A percentile compares a stretch with the other conserved stretches of the same genome.
phyloP scores from a whole-genome alignment of 1,140 invertebrate genomes.

The Penaeus vannamei region DNA sequence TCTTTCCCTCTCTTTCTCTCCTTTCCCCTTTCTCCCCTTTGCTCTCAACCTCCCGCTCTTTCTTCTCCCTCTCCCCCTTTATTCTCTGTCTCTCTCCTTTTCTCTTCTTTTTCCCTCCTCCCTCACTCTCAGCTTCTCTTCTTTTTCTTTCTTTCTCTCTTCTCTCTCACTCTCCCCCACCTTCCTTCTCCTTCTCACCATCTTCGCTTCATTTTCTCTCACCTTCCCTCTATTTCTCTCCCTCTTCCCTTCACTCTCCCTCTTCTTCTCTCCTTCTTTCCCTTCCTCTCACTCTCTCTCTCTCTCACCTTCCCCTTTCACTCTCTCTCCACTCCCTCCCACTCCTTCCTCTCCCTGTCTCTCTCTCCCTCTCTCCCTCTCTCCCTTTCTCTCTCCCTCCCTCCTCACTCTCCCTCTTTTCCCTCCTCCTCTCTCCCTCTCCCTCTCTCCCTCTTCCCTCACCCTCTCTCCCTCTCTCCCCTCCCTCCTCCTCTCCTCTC shows the following conservation, averaged over 20 bases:
- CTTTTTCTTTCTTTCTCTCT: constrained; percentile 1
- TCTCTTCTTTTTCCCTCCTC: background rate
- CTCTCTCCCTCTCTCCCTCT: no score
- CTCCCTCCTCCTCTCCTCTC: background rate
- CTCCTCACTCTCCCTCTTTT: no score
- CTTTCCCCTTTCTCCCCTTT: background rate
- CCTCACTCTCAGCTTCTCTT: background rate
- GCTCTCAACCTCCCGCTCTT: background rate
- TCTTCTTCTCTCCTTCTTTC: no score
- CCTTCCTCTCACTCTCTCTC: no score
- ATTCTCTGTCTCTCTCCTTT: background rate
- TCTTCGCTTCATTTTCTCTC: background rate
- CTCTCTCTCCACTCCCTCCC: no score
- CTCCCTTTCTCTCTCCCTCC: background rate
- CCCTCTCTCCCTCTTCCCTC: background rate
- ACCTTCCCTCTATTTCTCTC: background rate
- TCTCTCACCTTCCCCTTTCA: no score
- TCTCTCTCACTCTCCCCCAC: background rate
- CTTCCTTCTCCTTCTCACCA: background rate
- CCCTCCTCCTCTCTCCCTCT: background rate
- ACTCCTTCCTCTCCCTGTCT: background rate
- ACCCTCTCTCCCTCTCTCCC: background rate
- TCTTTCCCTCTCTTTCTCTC: background rate
- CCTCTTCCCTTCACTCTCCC: no score
- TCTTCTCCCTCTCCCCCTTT: no score